Evolutionary conservation across 2,797 vertebrate genomes (phyloP).

Genomic region (Enteromius paludinosus): DNA sequence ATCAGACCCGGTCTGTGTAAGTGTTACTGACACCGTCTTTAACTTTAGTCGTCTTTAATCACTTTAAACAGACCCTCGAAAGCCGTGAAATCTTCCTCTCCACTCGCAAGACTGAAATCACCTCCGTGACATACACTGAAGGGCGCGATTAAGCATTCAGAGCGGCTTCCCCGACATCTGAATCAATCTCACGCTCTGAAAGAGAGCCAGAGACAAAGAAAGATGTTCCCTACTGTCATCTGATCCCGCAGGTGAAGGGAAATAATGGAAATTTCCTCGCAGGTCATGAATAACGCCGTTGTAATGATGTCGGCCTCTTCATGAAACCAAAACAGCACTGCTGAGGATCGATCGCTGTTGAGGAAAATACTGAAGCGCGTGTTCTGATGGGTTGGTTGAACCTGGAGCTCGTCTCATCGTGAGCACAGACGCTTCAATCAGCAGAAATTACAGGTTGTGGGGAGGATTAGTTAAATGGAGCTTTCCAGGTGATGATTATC

Average conservation of each 20-base stretch:
- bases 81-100: not conserved
- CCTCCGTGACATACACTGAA: slow-evolving; percentile 53
- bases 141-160: slow-evolving; percentile 68
- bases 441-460: slow-evolving; percentile 4
- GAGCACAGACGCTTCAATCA: slow-evolving; percentile 5
- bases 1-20: not conserved
- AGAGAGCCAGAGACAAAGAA: slow-evolving; percentile 56
- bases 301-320: slow-evolving; percentile 59
- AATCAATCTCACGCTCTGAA: slow-evolving; percentile 74
- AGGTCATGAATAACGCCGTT: slow-evolving; percentile 66
- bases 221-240: slow-evolving; percentile 68
- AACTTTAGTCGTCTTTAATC: slow-evolving; percentile 23
- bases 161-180: slow-evolving; percentile 58
- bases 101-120: not conserved
- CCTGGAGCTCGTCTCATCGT: too few species aligned
- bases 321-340: slow-evolving; percentile 49
- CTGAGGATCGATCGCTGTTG: not conserved
- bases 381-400: not conserved
- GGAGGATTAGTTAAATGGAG: not conserved
- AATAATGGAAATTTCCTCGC: slow-evolving; percentile 56
- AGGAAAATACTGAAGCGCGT: not conserved
- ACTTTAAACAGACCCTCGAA: slow-evolving; percentile 22
- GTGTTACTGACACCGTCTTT: not conserved
- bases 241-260: slow-evolving; percentile 62
- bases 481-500: not conserved